Conservation (phyloP, 1,140 invertebrate genomes). For the Ericerus pela region DNA sequence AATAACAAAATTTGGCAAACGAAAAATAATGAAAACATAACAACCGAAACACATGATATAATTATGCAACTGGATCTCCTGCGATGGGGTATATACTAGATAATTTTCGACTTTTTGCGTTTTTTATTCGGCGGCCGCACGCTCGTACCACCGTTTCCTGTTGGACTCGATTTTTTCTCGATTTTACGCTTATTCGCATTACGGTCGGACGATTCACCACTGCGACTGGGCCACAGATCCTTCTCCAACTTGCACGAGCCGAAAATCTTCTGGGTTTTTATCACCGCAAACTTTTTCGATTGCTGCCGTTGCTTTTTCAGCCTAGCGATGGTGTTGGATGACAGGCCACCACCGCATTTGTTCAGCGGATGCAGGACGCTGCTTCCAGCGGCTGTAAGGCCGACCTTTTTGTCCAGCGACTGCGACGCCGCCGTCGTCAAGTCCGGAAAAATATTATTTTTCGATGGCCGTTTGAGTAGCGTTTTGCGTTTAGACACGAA, state of each 20-base stretch:
- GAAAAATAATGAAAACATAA: too few relatives aligned
- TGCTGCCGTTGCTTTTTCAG: not conserved
- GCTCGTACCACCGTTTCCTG: not conserved
- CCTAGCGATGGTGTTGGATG: not conserved
- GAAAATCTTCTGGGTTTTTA: not conserved
- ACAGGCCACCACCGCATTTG: not conserved
- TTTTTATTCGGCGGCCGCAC: not conserved
- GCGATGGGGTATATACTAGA: too few relatives aligned
- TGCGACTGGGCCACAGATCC: not conserved
- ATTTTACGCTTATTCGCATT: slow-evolving; percentile 9
- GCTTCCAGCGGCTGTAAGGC: not conserved
- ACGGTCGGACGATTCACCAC: not conserved
- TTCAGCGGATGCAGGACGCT: not conserved
- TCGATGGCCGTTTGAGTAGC: not conserved
- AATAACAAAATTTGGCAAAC: too few relatives aligned
- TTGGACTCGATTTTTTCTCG: not conserved
- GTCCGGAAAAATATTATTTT: not conserved
- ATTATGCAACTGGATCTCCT: too few relatives aligned
- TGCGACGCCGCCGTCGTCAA: not conserved
- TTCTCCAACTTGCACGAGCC: not conserved
- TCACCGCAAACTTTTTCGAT: not conserved
- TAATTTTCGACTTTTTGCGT: not conserved
- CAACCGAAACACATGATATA: too few relatives aligned
- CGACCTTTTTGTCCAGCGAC: not conserved
- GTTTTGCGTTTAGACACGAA: not conserved